Evolutionary conservation across 2,888 invertebrate genomes (phyloP), one percentile per base, ranked within the genome.

Genomic region (Glaucopsyche alexis): DNA sequence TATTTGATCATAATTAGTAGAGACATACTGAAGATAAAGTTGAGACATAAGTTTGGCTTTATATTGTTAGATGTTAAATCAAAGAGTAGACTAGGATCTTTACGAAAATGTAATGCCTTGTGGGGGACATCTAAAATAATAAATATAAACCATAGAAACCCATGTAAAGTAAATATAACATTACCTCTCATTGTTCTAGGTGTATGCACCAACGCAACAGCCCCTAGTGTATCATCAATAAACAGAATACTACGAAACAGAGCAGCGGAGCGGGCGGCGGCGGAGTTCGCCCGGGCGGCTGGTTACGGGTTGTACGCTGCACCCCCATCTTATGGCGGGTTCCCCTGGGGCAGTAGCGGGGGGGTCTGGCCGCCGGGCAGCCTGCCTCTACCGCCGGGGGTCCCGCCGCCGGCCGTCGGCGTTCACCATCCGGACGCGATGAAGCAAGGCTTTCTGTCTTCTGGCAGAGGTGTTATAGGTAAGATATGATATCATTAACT

Each of bases 181-280:
- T 60, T 1, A 38, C 82, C 82, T 81, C 9, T 45, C 72, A 77
- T 76, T 67, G 76, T 81, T 86, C 49, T 94, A 98, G 98, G 97
- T 79, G 98, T 99, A 8, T 99, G 99, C 88, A 98, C 97, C 60
- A 98, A 98, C 85, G 97, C 96, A 71, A 98, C 98, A 29, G 98
- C 99, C 0, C 99, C 99, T 0, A 98, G 98, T 71, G 99, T 99
- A 4, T 98, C 98, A 82, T 98, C 98, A 79, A 99, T 99, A 87
- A 99, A 99, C 91, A 95, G 99, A 81, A 99, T 99, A 83, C 94
- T 99, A 73, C 94, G 99, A 77, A 99, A 99, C 86, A 95, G 99
- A 13, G 99, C 99, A 0, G 99, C 99, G 0, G 99, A 99, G 87
- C 93, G 99, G 7, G 99, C 99, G 0, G 99, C 99, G 0, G 98